phyloP scores from a whole-genome alignment of 2,113 vertebrate genomes.

The Sinocyclocheilus maitianheensis region DNA sequence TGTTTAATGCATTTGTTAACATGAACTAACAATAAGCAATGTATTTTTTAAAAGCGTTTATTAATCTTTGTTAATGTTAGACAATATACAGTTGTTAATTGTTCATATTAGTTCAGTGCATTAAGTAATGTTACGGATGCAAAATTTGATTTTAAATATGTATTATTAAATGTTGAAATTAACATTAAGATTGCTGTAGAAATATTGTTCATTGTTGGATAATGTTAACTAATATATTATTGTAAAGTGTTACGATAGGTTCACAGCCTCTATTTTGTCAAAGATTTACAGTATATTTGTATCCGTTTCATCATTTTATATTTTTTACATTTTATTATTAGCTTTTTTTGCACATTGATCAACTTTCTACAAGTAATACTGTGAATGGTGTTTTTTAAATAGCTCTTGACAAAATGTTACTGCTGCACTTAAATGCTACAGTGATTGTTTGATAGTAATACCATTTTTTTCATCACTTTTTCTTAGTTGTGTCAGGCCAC shows the following conservation, averaged over 20 bases:
- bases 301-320: background rate
- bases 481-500: constrained; percentile 86
- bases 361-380: background rate
- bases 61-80: no score
- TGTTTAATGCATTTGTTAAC: no score
- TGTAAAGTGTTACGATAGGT: no score
- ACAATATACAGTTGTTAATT: background rate
- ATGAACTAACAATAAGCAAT: no score
- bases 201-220: background rate
- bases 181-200: background rate
- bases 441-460: background rate
- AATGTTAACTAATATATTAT: background rate
- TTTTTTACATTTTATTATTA: no score
- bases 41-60: no score
- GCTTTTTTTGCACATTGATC: no score
- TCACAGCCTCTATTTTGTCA: background rate
- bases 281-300: background rate
- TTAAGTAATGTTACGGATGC: background rate
- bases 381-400: background rate
- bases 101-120: background rate
- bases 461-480: background rate
- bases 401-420: background rate
- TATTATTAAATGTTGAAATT: background rate
- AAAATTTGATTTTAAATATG: background rate
- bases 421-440: background rate